These are phyloP conservation scores for Netelia melanura DNA, from an alignment of 2,888 invertebrate species.

Conservation along the genomic window DNA sequence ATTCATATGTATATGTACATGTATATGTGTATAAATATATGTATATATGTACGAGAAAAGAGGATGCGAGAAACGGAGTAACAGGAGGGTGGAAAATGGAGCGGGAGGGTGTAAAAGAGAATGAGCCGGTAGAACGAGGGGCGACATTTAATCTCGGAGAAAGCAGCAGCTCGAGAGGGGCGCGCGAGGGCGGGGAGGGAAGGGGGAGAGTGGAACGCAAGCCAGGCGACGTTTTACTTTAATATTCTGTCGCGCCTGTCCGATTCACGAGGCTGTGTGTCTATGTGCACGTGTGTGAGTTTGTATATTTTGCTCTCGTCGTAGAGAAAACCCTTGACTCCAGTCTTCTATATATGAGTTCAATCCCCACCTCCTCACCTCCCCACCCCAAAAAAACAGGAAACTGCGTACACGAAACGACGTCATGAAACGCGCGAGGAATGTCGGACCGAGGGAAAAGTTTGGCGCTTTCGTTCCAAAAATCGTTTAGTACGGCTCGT, in stretches of 20 bases:
- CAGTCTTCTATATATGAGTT: conserved; percentile 27
- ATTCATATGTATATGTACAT: neutral
- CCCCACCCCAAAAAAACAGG: conserved; percentile 35
- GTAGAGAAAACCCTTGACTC: conserved; percentile 53
- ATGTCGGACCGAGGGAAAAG: conserved; percentile 22
- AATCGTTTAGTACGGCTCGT: too few relatives aligned
- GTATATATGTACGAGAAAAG: conserved; percentile 44
- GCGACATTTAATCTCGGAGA: conserved; percentile 82
- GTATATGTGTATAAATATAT: too few relatives aligned
- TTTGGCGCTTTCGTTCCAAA: conserved; percentile 31
- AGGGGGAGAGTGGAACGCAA: conserved; percentile 7
- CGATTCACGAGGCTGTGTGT: conserved; percentile 30
- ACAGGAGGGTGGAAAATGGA: conserved; percentile 49
- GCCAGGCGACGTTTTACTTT: conserved; percentile 77
- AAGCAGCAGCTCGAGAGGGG: conserved; percentile 72
- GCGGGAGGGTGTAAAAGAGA: conserved; percentile 41
- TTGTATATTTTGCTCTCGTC: conserved; percentile 70
- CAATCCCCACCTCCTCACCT: too few relatives aligned
- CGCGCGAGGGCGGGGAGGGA: neutral
- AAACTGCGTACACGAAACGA: conserved; percentile 40
- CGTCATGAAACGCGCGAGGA: neutral
- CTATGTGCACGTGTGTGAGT: conserved; percentile 22
- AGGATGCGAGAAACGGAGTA: conserved; percentile 55
- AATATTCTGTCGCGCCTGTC: conserved; percentile 78
- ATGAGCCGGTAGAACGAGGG: conserved; percentile 64